Base-by-base conservation (phyloP, 2,888 invertebrate species). In the Lithodes maja region DNA sequence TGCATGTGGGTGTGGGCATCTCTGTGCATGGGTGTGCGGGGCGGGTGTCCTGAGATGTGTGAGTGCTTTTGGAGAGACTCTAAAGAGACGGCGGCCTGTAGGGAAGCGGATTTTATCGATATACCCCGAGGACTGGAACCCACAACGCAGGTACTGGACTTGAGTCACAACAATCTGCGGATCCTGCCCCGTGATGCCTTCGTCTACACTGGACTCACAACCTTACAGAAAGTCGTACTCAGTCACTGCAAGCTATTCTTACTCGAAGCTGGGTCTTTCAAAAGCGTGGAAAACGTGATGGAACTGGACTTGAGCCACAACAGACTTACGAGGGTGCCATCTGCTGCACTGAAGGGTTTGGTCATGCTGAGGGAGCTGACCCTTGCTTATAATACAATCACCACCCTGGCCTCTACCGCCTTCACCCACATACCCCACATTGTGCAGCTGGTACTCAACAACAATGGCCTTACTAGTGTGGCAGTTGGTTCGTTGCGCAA, bases 1-100 rank as follows among this genome's bases (percentile, higher is more conserved):
- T 87, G 87, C 77, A n/a, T 87, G 87, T 83, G 83, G 87, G 54
- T 83, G 83, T 83, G 61, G 85, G 74, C 81, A 33, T 83, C 52
- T 75, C 12, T 80, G 80, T 74, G 49, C n/a, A 61, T 82, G 61
- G 87, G 80, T 12, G 85, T 96, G 1, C 97, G 97, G 97, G 85
- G 69, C 78, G 92, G 92, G 71, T 93, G 93, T 92, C 93, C 93
- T 52, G 86, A 91, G 50, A 95, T 96, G 93, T 97, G 97, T 94
- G 97, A 97, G 94, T 97, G 97, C 95, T 97, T 97, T 94, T 97
- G 97, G 97, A 96, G 96, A 94, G 96, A 96, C 93, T 97, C 97
- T 93, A 97, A 97, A 94, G 97, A 97, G 94, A 96, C 97, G 83
- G 97, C 98, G 91, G 97, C 98, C 94, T 98, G 98, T 94, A 96